Evolutionary conservation across 2,113 vertebrate species (phyloP), one percentile per base, ranked within the genome.

Genomic region (Dicerorhinus sumatrensis): DNA sequence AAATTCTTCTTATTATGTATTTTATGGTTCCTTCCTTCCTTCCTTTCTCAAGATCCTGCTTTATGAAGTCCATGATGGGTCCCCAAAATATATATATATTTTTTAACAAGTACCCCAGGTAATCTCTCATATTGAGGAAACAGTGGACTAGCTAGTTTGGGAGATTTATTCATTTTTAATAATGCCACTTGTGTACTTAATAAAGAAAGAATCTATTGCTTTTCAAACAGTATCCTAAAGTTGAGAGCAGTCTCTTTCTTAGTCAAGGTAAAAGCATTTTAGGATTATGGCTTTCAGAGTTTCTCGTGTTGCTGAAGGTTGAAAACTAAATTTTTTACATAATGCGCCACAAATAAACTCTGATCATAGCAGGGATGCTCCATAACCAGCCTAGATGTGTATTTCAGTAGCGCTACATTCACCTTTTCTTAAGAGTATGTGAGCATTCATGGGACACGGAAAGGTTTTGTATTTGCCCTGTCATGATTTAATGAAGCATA

Each of bases 161-260:
- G 12, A 9, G 2, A 85, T 60, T 85, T 93, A 79, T 90, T 94
- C 48, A 89, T 91, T 83, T 73, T 70, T 97, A 90, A 94, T 89
- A 88, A 33, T 48, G 3, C 4, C 17, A 73, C 10, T 92, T 1
- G 3, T 83, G 5, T 77, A 56, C 5, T 31, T 77, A 96, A 51
- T 48, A 84, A 83, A 93, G 6, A 97, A 84, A 56, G 14, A 42
- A 63, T 17, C 9, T 42, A 39, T 29, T 89, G 46, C 20, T 92
- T 92, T 94, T 81, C 31, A 72, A 95, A 82, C 2, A 85, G 3
- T 18, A 84, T 56, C 84, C 9, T 31, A 83, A 69, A 13, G 0
- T n/a, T 67, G 29, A 88, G 31, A 79, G 31, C 23, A 63, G 29
- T 63, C 9, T 67, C 31, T 81, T 60, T 62, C 42, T 46, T 85